Evolutionary conservation across 2,113 vertebrate species (phyloP).

Genomic region (Gavialis gangeticus): DNA sequence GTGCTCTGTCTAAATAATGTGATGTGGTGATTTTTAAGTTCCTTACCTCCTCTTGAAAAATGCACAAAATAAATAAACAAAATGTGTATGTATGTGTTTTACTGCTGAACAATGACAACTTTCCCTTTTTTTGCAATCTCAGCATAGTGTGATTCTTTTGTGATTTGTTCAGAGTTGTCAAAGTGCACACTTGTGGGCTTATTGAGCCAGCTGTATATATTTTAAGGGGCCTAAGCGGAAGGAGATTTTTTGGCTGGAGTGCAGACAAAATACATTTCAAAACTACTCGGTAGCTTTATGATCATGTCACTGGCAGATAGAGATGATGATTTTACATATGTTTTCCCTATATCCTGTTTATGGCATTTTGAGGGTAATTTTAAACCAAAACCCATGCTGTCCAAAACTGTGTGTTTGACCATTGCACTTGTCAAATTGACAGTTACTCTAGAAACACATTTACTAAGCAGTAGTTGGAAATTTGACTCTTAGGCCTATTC

Average conservation of each 20-base stretch:
- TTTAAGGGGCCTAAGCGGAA: neutral
- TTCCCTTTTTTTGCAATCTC: neutral
- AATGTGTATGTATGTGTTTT: neutral
- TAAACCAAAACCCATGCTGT: neutral
- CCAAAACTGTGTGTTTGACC: neutral
- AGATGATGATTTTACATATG: neutral
- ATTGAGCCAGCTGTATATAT: neutral
- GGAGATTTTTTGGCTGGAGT: neutral
- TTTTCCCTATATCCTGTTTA: neutral
- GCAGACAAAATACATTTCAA: neutral
- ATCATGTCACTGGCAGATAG: neutral
- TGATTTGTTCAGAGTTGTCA: fast-evolving
- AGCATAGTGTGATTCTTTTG: neutral
- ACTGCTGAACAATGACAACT: neutral
- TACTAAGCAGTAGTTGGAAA: neutral
- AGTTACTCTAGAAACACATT: neutral
- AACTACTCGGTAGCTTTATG: neutral
- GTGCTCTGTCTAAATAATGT: neutral
- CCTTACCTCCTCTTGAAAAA: fast-evolving
- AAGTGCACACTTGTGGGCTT: neutral
- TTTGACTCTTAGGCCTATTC: neutral
- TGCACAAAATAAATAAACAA: neutral
- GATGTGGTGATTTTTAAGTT: neutral
- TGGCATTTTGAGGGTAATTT: neutral
- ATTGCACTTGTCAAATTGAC: neutral